Evolutionary conservation across 2,888 invertebrate genomes (phyloP).

Genomic region (Ichneumoninae sp.): DNA sequence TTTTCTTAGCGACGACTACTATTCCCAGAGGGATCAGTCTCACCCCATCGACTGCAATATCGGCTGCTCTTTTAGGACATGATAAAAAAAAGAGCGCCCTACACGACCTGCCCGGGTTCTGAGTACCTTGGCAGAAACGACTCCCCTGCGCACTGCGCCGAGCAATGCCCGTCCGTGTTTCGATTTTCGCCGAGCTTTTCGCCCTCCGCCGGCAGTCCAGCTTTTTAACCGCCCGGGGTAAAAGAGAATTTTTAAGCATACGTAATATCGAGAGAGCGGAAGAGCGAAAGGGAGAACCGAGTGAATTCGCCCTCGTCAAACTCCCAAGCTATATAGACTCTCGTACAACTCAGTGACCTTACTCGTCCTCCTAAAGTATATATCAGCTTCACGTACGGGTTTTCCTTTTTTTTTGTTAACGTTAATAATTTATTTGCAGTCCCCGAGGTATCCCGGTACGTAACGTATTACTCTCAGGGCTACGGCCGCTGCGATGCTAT

Average conservation of each 20-base stretch:
- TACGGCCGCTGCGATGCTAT: constrained; percentile 22
- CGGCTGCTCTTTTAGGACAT: constrained; percentile 11
- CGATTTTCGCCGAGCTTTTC: constrained; percentile 37
- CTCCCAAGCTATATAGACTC: constrained; percentile 13
- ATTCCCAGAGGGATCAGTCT: background rate
- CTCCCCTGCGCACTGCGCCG: background rate
- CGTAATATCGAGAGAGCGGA: constrained; percentile 26
- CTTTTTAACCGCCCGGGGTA: constrained; percentile 46
- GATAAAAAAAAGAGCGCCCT: background rate
- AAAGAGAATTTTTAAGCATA: constrained; percentile 55
- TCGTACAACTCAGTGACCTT: constrained; percentile 33
- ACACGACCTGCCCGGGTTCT: background rate
- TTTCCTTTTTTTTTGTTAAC: background rate
- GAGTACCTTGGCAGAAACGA: background rate
- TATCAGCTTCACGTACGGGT: constrained; percentile 14
- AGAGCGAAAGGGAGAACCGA: background rate
- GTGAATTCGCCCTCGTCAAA: constrained; percentile 34
- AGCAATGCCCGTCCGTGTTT: constrained; percentile 3
- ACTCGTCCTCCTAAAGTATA: constrained; percentile 5
- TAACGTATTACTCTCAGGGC: constrained; percentile 16
- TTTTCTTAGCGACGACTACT: background rate
- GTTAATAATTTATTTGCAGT: constrained; percentile 47
- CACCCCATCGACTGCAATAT: constrained; percentile 8
- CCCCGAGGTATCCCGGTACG: constrained; percentile 12
- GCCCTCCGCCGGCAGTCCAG: background rate